Evolutionary conservation across 1,140 invertebrate species (phyloP).

Genomic region (Hormaphis cornu): DNA sequence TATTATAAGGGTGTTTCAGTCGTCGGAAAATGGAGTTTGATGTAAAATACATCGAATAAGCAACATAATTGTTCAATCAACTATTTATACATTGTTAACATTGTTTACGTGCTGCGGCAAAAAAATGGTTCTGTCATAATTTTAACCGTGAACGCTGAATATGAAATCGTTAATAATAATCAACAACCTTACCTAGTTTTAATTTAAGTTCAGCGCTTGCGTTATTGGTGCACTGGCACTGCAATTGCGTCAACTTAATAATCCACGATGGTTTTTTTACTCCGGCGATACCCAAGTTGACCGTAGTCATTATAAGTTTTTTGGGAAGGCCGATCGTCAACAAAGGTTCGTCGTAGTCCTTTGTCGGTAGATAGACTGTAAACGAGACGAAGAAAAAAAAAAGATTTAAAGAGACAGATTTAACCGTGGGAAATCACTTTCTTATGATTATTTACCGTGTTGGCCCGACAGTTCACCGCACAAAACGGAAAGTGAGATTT

Average conservation of each 20-base stretch:
- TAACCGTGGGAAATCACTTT: neutral
- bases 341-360: neutral
- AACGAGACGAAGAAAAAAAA: neutral
- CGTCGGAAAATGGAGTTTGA: no score
- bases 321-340: neutral
- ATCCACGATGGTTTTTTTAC: neutral
- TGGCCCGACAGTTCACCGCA: neutral
- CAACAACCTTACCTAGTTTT: neutral
- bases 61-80: no score
- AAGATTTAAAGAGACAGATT: neutral
- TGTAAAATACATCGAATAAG: no score
- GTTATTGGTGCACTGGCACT: neutral
- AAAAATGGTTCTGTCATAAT: neutral
- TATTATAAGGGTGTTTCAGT: no score
- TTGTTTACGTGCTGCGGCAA: no score
- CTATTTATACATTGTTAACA: no score
- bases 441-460: neutral
- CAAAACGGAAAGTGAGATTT: neutral
- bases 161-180: no score
- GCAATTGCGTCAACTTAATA: neutral
- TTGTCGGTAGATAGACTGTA: neutral
- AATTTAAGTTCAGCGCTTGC: neutral
- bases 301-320: neutral
- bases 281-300: neutral
- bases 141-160: neutral